Evolutionary conservation across 2,888 invertebrate species (phyloP).

Genomic region (Troides helena): DNA sequence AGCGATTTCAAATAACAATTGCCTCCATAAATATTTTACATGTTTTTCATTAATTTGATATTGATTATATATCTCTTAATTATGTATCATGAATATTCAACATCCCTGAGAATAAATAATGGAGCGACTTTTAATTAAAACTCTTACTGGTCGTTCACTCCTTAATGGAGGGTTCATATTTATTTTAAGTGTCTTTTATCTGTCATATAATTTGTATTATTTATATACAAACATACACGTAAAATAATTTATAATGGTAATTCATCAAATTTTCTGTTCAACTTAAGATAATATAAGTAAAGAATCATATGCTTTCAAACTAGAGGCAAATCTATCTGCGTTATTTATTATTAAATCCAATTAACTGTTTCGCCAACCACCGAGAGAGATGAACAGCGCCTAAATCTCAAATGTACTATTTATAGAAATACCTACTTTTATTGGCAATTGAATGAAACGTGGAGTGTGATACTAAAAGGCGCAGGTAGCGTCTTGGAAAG

Average conservation of each 20-base stretch:
- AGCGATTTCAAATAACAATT: too few relatives aligned
- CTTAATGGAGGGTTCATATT: neutral
- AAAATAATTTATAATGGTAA: too few relatives aligned
- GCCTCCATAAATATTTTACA: too few relatives aligned
- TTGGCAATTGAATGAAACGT: constrained; percentile 33
- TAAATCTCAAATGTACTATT: constrained; percentile 28
- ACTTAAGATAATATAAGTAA: too few relatives aligned
- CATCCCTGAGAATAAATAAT: constrained; percentile 11
- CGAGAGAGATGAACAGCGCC: too few relatives aligned
- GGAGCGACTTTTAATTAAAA: constrained; percentile 5
- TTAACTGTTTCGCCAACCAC: constrained; percentile 8
- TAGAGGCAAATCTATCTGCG: neutral
- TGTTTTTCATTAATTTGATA: neutral
- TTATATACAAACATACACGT: neutral
- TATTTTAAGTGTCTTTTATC: neutral
- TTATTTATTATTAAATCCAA: constrained; percentile 13
- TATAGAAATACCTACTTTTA: constrained; percentile 28
- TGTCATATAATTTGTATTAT: constrained; percentile 2
- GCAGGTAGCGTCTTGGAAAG: constrained; percentile 71
- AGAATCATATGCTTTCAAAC: too few relatives aligned
- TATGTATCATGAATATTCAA: constrained; percentile 9
- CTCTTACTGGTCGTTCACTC: constrained; percentile 12
- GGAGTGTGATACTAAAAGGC: constrained; percentile 44
- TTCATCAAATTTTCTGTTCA: too few relatives aligned
- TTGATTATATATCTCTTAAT: constrained; percentile 1